phyloP scores from a whole-genome alignment of 2,113 vertebrate species.

The Pseudolaguvia tuberculata region DNA sequence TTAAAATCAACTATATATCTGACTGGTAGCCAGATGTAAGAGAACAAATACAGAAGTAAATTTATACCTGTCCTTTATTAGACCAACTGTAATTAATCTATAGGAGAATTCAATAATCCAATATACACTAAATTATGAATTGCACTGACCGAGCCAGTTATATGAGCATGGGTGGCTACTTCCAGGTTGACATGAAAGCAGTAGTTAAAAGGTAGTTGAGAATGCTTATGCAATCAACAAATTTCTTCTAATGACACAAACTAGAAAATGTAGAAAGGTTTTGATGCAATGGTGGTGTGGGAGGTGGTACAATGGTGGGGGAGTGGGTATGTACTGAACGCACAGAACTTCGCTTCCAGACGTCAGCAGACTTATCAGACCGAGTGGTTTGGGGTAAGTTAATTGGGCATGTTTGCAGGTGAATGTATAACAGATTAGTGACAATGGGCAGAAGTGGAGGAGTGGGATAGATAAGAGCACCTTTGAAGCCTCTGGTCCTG shows the following conservation, averaged over 20 bases:
- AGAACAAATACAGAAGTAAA: no score
- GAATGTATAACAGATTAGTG: conserved; percentile 36
- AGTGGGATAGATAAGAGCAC: conserved; percentile 30
- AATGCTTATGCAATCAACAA: not conserved
- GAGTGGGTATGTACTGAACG: not conserved
- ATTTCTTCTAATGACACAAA: not conserved
- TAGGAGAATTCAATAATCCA: no score
- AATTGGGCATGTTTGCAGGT: conserved; percentile 26
- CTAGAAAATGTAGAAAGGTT: not conserved
- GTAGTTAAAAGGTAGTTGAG: not conserved
- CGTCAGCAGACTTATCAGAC: conserved; percentile 11
- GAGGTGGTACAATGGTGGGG: not conserved
- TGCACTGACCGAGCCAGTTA: no score
- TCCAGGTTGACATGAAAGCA: no score
- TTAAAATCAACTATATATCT: no score
- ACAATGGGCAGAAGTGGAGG: conserved; percentile 37
- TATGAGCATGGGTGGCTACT: no score
- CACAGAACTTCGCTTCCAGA: not conserved
- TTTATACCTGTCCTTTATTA: no score
- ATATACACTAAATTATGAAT: no score
- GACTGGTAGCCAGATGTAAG: no score
- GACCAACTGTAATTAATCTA: no score
- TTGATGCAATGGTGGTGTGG: not conserved
- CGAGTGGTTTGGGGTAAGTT: conserved; percentile 21
- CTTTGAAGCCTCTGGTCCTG: conserved; percentile 33